Evolutionary conservation across 2,113 vertebrate genomes (phyloP), one percentile per base, ranked within the genome.

Genomic region (Psephotus haematonotus): DNA sequence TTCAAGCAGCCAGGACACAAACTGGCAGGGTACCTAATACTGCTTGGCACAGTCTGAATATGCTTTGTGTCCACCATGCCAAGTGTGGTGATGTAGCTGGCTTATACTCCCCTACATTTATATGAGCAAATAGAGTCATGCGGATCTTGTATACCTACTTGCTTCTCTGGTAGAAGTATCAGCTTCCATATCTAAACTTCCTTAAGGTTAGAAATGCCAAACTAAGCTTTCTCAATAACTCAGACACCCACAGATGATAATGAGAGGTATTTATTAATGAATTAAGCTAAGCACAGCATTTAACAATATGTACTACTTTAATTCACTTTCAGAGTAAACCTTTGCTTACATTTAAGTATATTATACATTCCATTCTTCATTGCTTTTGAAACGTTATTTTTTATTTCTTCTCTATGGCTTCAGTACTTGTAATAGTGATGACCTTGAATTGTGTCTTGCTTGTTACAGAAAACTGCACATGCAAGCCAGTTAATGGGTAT

Each of bases 41-140:
- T 53, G 12, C 37, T 47, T 63, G 69, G 43, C 25, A 41, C 11
- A 53, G 19, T 13, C 28, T n/a, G 64, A 65, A 44, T 14, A 17
- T 12, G 10, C 17, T 17, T 60, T 2, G 0, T 52, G 29, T 37
- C 35, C 49, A 27, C 37, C 41, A 49, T 0, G 0, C 28, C 44
- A 79, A 57, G 31, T 25, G 46, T 47, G 20, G 49, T 70, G 43
- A 31, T 39, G n/a, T 27, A 68, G 12, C 18, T 50, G 29, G 1
- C 12, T 70, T 78, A 41, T 23, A 5, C 13, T 52, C 15, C 46
- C 28, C 28, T 68, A 2, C 0, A 0, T 64, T 63, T 82, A 7
- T 7, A 4, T 12, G n/a, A 35, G 35, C 18, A 46, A 67, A 63
- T 23, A 29, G 11, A 24, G 8, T 78, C 64, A 7, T 14, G 9